Evolutionary conservation across 2,113 vertebrate species (phyloP).

Genomic region (Ranitomeya imitator): DNA sequence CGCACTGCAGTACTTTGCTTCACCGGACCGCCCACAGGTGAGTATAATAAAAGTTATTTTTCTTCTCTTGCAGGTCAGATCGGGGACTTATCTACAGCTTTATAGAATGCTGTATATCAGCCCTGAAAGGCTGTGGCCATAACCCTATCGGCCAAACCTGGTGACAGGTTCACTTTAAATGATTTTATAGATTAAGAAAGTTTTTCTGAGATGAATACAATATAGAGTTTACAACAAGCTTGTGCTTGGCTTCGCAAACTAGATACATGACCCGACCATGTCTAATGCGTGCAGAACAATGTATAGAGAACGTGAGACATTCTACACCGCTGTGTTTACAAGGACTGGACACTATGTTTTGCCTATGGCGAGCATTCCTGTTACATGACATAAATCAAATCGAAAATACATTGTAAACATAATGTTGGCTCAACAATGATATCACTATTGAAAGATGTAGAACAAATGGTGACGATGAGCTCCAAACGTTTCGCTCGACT

Average conservation of each 20-base stretch:
- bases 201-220: neutral
- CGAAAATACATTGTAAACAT: conserved; percentile 49
- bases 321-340: conserved; percentile 48
- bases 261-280: neutral
- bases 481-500: neutral
- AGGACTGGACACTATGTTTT: conserved; percentile 47
- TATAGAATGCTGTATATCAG: too few relatives aligned
- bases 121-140: too few relatives aligned
- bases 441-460: conserved; percentile 49
- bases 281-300: conserved; percentile 29
- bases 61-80: too few relatives aligned
- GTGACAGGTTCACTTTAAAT: neutral
- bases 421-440: conserved; percentile 49
- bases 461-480: conserved; percentile 42
- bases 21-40: too few relatives aligned
- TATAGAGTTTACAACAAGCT: neutral
- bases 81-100: too few relatives aligned
- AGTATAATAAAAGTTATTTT: too few relatives aligned
- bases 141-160: too few relatives aligned
- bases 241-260: neutral
- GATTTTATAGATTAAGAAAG: neutral
- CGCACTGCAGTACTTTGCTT: too few relatives aligned
- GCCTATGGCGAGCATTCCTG: conserved; percentile 46
- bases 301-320: conserved; percentile 37
- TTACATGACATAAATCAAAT: conserved; percentile 44